Base-by-base conservation (phyloP, 2,797 vertebrate species). In the Enteromius afrohamiltoni region DNA sequence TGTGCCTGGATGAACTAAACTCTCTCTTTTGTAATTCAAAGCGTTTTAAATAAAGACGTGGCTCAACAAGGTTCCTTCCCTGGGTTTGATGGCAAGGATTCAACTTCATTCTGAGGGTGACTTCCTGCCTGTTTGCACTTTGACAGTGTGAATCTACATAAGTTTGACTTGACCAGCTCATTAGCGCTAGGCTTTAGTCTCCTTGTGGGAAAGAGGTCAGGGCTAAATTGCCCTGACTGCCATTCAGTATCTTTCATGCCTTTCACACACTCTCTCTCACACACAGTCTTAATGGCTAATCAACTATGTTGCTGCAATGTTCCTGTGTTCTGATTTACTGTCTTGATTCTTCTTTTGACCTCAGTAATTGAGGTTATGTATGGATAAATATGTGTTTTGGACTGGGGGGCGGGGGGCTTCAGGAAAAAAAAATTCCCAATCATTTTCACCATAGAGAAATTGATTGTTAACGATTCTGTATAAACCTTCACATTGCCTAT, bases 111-210 rank as follows among this genome's bases (percentile, higher is more conserved):
- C 60, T 58, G 23, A 49, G 49, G 42, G 67, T 34, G 74, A 78
- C 37, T 69, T 80, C 69, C 80, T 67, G 55, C 40, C 51, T 26
- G 71, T 37, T 23, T 62, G 70, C 1, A 31, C 73, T 85, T 64
- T 78, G 51, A 76, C 65, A 45, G 16, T 78, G 17, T 19, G 31
- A 68, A 64, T 71, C 34, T 85, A 78, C 21, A 16, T 0, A 83
- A 58, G 40, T 79, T 47, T 58, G 45, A 65, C 85, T 68, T 80
- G 68, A 76, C 73, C 19, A 77, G 78, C 78, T 87, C 75, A 85
- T 85, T 86, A 83, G 79, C 16, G 23, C 53, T 40, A 70, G 70
- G 64, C 70, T 86, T 81, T 55, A 31, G 64, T 83, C 77, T 83
- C 45, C 65, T 45, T 47, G 77, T 71, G 65, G 77, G 73, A 83